Evolutionary conservation across 2,113 vertebrate species (phyloP).

Genomic region (Prunella fulvescens): DNA sequence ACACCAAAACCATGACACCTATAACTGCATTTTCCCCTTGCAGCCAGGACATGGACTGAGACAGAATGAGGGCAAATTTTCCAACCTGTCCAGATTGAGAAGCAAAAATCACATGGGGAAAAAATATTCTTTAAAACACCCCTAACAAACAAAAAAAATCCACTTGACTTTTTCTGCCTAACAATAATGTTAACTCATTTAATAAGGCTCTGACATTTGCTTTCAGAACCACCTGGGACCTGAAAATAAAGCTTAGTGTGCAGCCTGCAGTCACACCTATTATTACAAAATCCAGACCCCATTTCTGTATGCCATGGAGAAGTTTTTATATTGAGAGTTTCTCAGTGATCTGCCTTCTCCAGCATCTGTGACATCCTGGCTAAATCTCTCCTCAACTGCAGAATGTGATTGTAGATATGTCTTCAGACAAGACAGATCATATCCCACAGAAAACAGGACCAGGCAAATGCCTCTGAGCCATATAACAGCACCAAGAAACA

Average conservation of each 20-base stretch:
- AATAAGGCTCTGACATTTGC: constrained; percentile 45
- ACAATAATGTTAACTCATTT: constrained; percentile 35
- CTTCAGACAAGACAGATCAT: background rate
- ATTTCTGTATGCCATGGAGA: background rate
- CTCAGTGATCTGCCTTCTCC: background rate
- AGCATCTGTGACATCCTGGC: background rate
- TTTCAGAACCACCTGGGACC: background rate
- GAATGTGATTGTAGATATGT: background rate
- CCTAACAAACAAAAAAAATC: background rate
- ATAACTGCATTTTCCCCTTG: background rate
- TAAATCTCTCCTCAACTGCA: background rate
- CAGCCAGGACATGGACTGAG: background rate
- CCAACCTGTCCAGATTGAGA: background rate
- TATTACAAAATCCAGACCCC: background rate
- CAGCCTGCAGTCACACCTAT: background rate
- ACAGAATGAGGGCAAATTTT: background rate
- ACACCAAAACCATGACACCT: background rate
- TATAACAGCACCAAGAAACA: background rate
- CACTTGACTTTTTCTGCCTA: background rate
- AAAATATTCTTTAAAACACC: background rate
- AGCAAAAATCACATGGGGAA: background rate
- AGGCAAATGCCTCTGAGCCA: background rate
- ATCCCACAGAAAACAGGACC: background rate
- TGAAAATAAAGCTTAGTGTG: constrained; percentile 8
- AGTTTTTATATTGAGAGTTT: background rate